Percentiles rank a stretch among this genome's conserved stretches.
phyloP scores from a whole-genome alignment of 1,140 invertebrate species.

The Anastatus disparis region DNA sequence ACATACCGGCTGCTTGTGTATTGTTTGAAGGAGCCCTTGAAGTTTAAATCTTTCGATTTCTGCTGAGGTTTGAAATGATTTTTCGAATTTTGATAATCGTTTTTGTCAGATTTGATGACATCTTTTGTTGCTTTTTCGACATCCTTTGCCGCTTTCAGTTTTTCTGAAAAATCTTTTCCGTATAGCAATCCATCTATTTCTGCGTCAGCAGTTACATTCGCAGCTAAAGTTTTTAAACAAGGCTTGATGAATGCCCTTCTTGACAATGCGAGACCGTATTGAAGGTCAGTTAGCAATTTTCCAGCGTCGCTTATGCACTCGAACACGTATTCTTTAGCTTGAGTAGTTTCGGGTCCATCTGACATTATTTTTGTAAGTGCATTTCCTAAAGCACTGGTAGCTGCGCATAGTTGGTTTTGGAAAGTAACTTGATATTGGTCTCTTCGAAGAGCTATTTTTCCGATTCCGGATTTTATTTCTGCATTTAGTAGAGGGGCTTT shows the following conservation, averaged over 20 bases:
- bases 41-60: conserved; percentile 14
- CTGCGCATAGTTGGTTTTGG: too few species aligned
- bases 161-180: conserved; percentile 34
- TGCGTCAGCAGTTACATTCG: conserved; percentile 20
- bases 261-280: conserved; percentile 15
- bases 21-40: background rate
- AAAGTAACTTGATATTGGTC: too few species aligned
- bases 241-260: conserved; percentile 20
- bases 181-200: conserved; percentile 18
- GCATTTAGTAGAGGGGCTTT: too few species aligned
- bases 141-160: conserved; percentile 32
- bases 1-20: background rate
- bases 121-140: conserved; percentile 36
- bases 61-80: background rate
- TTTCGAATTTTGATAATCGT: background rate
- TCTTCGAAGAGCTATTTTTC: too few species aligned
- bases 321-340: too few species aligned
- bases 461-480: too few species aligned
- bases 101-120: background rate
- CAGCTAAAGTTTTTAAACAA: background rate
- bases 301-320: conserved; percentile 17
- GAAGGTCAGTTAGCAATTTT: conserved; percentile 21
- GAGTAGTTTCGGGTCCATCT: too few species aligned
- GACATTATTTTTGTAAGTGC: too few species aligned
- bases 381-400: too few species aligned